A percentile compares a stretch with the other conserved stretches of the same genome.
Evolutionary conservation across 2,888 invertebrate genomes (phyloP).

Genomic region (Stenotaenia linearis): DNA sequence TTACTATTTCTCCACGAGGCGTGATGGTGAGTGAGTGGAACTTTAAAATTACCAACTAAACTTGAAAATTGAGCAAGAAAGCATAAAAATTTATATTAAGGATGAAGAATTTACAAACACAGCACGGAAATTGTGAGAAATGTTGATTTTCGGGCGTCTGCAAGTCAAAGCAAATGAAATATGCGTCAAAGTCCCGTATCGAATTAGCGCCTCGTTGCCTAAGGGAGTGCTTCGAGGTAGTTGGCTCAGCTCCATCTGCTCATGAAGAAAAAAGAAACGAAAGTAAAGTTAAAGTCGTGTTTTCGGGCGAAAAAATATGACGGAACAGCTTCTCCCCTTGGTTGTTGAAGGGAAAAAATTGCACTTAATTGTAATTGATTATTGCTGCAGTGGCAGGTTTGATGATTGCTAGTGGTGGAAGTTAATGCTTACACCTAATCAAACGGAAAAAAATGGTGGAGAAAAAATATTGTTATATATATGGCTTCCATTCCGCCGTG

Average conservation of each 20-base stretch:
- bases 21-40: too few species aligned
- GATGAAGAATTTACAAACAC: too few species aligned
- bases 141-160: too few species aligned
- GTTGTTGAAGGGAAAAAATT: not conserved
- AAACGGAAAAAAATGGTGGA: not conserved
- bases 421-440: not conserved
- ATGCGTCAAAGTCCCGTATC: not conserved
- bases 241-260: not conserved
- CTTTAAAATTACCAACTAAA: too few species aligned
- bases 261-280: not conserved
- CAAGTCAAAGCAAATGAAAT: too few species aligned
- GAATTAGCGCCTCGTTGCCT: not conserved
- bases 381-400: not conserved
- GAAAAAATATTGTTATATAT: not conserved
- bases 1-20: too few species aligned
- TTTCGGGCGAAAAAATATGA: not conserved
- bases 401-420: not conserved
- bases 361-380: not conserved
- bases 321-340: not conserved
- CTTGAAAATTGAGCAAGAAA: too few species aligned
- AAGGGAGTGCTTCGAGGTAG: not conserved
- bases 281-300: not conserved
- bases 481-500: not conserved
- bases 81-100: not conserved
- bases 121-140: too few species aligned